Base-by-base conservation (phyloP, 2,113 vertebrate genomes). In the Rhineura floridana region DNA sequence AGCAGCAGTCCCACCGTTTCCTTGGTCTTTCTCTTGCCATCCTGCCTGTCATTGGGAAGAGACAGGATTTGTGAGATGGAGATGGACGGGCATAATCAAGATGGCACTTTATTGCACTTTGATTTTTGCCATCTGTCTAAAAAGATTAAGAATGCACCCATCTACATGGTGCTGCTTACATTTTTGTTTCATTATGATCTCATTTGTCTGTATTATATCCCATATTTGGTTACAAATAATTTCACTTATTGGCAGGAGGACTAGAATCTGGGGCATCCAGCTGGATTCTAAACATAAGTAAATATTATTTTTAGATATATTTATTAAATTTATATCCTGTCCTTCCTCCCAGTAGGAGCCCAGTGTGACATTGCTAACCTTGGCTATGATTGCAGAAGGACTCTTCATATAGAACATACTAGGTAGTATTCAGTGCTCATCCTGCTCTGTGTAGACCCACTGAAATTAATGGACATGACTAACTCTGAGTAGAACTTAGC, bases 1-100 rank as follows among this genome's bases (percentile, higher is more conserved):
- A n/a, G n/a, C n/a, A n/a, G n/a, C n/a, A n/a, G n/a, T n/a, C n/a
- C n/a, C n/a, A n/a, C n/a, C n/a, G n/a, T n/a, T n/a, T n/a, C n/a
- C n/a, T n/a, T n/a, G n/a, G n/a, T 65, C 44, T 52, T 77, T 81
- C 83, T 59, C 76, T 76, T 42, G 50, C 19, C 0, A 3, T 1
- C 5, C 15, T 30, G 55, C 70, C 50, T 77, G 80, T 75, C 50
- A 65, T 81, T 94, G 19, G 48, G 85, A 87, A 89, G 28, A 15
- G 55, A 63, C 73, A 30, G 50, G 78, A 90, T 79, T 80, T 78
- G 70, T 90, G 44, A 79, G 2, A 70, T 1, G 0, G 13, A 0
- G 63, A 33, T 72, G 83, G 69, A 67, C 88, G 92, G 84, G 11
- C 73, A 80, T 13, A 72, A 46, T 55, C 30, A 69, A 52, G 33